phyloP scores from a whole-genome alignment of 2,113 vertebrate genomes.

The Scomber colias region DNA sequence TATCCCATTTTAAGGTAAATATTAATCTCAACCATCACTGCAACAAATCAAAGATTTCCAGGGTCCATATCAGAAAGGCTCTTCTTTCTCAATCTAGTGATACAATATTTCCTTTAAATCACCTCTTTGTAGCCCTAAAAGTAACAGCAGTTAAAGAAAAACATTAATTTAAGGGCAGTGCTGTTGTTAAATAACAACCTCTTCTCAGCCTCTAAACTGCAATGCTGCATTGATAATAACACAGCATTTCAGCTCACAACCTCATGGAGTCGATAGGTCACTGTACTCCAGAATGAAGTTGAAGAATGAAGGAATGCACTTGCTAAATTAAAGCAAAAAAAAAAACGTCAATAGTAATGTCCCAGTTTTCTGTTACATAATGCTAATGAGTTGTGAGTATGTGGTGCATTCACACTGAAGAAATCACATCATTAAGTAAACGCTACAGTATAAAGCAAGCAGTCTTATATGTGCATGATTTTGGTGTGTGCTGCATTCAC shows the following conservation, averaged over 20 bases:
- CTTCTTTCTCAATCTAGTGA: background rate
- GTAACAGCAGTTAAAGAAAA: constrained; percentile 1
- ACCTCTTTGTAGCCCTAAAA: background rate
- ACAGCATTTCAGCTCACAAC: background rate
- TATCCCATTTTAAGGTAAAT: background rate
- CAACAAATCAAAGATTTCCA: background rate
- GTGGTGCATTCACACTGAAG: background rate
- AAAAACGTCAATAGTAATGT: background rate
- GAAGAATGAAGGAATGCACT: background rate
- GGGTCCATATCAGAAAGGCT: background rate
- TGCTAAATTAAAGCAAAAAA: constrained; percentile 16
- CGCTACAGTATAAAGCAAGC: too few relatives aligned
- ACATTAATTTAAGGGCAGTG: background rate
- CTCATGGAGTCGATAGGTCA: background rate
- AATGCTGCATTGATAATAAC: background rate
- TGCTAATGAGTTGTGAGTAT: background rate
- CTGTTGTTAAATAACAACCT: background rate
- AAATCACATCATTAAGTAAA: background rate
- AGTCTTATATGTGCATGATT: too few relatives aligned
- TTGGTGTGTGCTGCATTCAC: too few relatives aligned
- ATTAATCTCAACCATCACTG: background rate
- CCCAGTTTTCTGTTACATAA: background rate
- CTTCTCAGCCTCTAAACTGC: background rate
- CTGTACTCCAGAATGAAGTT: constrained; percentile 2
- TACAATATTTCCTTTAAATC: background rate